phyloP scores from a whole-genome alignment of 1,140 invertebrate species.

The Platyscapa corneri region DNA sequence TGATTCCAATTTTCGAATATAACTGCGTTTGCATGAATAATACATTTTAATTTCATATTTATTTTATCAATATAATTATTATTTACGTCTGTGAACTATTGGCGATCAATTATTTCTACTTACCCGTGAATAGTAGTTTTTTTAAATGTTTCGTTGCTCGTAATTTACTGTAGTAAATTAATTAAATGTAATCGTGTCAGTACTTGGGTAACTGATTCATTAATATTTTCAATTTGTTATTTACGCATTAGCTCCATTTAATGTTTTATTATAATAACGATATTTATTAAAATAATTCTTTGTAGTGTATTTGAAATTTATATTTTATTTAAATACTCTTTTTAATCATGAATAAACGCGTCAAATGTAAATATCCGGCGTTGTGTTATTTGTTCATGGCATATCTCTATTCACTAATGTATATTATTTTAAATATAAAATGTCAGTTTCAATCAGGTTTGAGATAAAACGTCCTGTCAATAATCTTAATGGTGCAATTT shows the following conservation, averaged over 20 bases:
- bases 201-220: background rate
- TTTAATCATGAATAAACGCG: background rate
- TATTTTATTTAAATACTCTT: background rate
- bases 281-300: no score
- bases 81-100: background rate
- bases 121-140: background rate
- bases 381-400: background rate
- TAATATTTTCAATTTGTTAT: no score
- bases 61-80: background rate
- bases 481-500: background rate
- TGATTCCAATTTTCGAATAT: no score
- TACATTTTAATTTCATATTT: background rate
- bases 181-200: background rate
- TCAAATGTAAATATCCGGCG: background rate
- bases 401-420: background rate
- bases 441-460: background rate
- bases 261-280: no score
- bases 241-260: no score
- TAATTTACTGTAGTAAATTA: background rate
- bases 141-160: background rate
- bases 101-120: background rate
- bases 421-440: conserved; percentile 8
- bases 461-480: background rate
- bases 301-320: background rate
- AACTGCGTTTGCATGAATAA: no score